phyloP scores from a whole-genome alignment of 64 coral and sea anemone genomes.

The Dendrophyllia cribrosa region DNA sequence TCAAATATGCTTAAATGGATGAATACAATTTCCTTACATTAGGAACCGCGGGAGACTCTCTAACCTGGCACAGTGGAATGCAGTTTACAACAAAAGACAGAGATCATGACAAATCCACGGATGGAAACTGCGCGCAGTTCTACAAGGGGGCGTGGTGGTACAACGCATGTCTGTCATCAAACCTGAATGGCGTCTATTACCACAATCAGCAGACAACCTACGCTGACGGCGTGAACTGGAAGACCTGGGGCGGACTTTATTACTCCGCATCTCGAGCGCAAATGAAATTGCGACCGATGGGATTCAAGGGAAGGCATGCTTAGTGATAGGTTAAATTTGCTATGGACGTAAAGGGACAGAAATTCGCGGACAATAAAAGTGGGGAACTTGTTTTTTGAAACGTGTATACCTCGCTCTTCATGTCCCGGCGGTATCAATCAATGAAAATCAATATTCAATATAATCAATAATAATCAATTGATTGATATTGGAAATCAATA shows the following conservation, averaged over 20 bases:
- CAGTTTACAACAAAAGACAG: slow-evolving; percentile 38
- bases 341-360: too few relatives aligned
- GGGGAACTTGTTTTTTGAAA: too few relatives aligned
- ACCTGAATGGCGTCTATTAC: slow-evolving; percentile 7
- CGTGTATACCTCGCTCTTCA: too few relatives aligned
- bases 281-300: slow-evolving; percentile 16
- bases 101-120: slow-evolving; percentile 7
- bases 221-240: slow-evolving; percentile 18
- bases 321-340: too few relatives aligned
- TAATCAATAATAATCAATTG: too few relatives aligned
- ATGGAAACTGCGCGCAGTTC: slow-evolving; percentile 18
- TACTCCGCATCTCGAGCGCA: slow-evolving; percentile 6
- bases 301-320: not conserved
- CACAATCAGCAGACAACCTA: slow-evolving; percentile 3
- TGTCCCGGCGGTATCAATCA: too few relatives aligned
- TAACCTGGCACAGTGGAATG: not conserved
- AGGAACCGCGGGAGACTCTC: slow-evolving; percentile 51
- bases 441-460: too few relatives aligned
- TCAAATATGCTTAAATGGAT: too few relatives aligned
- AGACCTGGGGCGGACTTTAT: slow-evolving; percentile 7
- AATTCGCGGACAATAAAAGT: too few relatives aligned
- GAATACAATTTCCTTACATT: not conserved
- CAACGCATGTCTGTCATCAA: not conserved
- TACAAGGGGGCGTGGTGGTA: slow-evolving; percentile 24
- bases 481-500: too few relatives aligned